Base-by-base conservation (phyloP, 1,140 invertebrate species). In the Pemphigus obesinymphae region DNA sequence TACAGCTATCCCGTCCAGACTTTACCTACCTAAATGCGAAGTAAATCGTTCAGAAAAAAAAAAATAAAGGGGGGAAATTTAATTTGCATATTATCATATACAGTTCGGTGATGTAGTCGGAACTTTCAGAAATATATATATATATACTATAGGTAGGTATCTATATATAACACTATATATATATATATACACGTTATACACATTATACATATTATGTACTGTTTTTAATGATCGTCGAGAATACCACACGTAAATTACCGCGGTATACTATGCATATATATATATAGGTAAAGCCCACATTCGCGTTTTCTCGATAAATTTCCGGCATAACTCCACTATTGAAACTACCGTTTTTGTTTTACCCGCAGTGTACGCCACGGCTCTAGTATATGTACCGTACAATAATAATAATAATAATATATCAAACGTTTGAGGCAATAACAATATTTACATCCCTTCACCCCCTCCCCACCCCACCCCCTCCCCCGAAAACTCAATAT, bases 1-100 rank as follows among this genome's bases (percentile, higher is more conserved):
- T 37, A 37, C 34, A 37, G 4, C 20, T 6, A 26, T 1, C 6
- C 6, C 23, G 8, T 23, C 40, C 40, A 23, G 40, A 70, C 23
- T 45, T 70, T 45, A 17, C 26, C 11, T 29, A 53, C 45, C 7
- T 75, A 50, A 53, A 75, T 17, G 72, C 20, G 1, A 20, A 75
- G 48, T 75, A 75, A 75, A 75, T 75, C 48, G 48, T 53, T 50
- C 45, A 53, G 8, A 75, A 73, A 40, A 40, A 40, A 40, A 40
- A 40, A 40, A 40, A 40, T n/a, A 40, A 40, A 34, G 48, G 72
- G 45, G 29, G 31, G 31, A 31, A 75, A 75, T 70, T 70, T 70
- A 75, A 53, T 75, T 75, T 31, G 45, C 48, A 53, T 75, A 75
- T 23, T 31, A 53, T 53, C 48, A 4, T 20, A n/a, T 48, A 50